These are phyloP conservation scores for Rotaria macrura DNA, from an alignment of 2,888 invertebrate species.

Conservation along the genomic window DNA sequence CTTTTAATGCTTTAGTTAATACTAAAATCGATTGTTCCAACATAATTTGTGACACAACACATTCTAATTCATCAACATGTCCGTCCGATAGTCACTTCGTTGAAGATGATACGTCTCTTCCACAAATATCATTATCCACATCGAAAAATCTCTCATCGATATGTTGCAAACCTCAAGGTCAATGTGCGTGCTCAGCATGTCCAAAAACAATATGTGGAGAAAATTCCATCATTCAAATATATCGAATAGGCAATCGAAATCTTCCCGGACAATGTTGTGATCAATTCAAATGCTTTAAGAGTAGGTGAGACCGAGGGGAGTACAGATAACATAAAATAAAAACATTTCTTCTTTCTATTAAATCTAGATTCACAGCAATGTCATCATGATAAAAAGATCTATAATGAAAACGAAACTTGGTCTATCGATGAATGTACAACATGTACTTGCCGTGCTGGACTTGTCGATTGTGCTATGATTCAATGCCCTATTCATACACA, in stretches of 20 bases:
- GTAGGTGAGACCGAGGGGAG: not conserved
- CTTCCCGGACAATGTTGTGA: not conserved
- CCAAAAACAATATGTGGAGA: not conserved
- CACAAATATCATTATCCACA: not conserved
- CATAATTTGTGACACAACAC: not conserved
- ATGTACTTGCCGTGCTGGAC: not conserved
- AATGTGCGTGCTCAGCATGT: not conserved
- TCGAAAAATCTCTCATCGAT: not conserved
- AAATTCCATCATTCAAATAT: constrained; percentile 14
- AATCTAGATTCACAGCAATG: not conserved
- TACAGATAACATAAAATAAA: not conserved
- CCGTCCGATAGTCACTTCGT: not conserved
- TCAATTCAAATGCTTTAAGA: not conserved
- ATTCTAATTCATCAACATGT: not conserved
- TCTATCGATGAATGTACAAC: constrained; percentile 10
- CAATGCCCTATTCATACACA: constrained; percentile 5
- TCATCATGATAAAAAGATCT: constrained; percentile 10
- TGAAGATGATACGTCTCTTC: not conserved
- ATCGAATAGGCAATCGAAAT: not conserved
- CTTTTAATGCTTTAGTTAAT: not conserved
- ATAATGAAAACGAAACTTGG: constrained; percentile 10
- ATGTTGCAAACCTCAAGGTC: not conserved
- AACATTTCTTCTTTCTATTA: not conserved
- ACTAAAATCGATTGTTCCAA: not conserved
- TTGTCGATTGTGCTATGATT: not conserved